Evolutionary conservation across 2,888 invertebrate genomes (phyloP).

Genomic region (Drosophila borborema): DNA sequence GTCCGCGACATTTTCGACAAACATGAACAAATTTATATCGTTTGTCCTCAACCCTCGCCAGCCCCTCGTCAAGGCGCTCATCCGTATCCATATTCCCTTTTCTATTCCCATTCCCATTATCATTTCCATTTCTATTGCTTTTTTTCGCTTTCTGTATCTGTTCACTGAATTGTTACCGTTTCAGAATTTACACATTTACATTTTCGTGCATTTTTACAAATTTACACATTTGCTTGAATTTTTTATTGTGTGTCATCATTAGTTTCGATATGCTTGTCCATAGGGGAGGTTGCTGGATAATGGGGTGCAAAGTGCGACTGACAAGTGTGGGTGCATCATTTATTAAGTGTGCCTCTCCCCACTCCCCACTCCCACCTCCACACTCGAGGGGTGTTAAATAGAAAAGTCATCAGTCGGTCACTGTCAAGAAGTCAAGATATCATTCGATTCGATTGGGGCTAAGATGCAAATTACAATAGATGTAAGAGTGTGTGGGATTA

Average conservation of each 20-base stretch:
- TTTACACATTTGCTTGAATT: slow-evolving; percentile 76
- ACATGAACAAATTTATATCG: slow-evolving; percentile 70
- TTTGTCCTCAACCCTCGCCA: slow-evolving; percentile 51
- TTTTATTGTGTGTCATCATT: slow-evolving; percentile 80
- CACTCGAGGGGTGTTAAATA: slow-evolving; percentile 4
- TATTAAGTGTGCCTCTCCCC: slow-evolving; percentile 37
- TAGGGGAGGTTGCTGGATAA: slow-evolving; percentile 6
- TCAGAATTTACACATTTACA: slow-evolving; percentile 71
- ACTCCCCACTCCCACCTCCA: slow-evolving; percentile 2
- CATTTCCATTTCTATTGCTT: slow-evolving; percentile 31
- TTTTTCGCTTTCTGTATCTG: slow-evolving; percentile 7
- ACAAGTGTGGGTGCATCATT: slow-evolving; percentile 72
- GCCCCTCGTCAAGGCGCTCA: slow-evolving; percentile 52
- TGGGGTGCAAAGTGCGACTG: slow-evolving; percentile 51
- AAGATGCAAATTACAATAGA: slow-evolving; percentile 2
- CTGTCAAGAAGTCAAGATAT: slow-evolving; percentile 3
- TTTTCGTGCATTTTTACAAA: slow-evolving; percentile 69
- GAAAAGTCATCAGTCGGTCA: slow-evolving; percentile 12
- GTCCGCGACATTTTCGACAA: slow-evolving; percentile 70
- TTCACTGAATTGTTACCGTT: slow-evolving; percentile 31
- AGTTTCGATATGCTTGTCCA: slow-evolving; percentile 64
- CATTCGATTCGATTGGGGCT: slow-evolving; percentile 15
- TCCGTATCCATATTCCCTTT: slow-evolving; percentile 44
- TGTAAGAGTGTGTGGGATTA: background rate
- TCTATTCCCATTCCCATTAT: slow-evolving; percentile 18